Evolutionary conservation across 2,888 invertebrate genomes (phyloP).

Genomic region (Bombylius discolor): DNA sequence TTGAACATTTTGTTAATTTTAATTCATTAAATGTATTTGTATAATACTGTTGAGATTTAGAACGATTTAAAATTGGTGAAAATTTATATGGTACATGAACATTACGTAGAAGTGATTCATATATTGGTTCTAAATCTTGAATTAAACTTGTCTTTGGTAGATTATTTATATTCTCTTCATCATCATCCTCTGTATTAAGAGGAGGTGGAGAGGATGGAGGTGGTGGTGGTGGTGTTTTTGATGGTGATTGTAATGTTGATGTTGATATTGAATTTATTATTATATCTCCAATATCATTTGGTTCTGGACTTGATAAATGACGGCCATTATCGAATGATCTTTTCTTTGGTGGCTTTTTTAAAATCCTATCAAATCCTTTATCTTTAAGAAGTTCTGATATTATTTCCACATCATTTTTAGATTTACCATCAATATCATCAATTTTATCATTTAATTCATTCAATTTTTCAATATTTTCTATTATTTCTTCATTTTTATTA

Average conservation of each 20-base stretch:
- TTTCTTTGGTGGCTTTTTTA: slow-evolving; percentile 56
- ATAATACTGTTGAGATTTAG: slow-evolving; percentile 28
- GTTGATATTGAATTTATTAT: slow-evolving; percentile 1
- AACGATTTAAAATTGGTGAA: slow-evolving; percentile 31
- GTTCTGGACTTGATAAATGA: slow-evolving; percentile 15
- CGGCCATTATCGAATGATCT: slow-evolving; percentile 23
- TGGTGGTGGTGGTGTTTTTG: slow-evolving; percentile 25
- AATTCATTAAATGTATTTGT: slow-evolving; percentile 18
- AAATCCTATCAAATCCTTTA: slow-evolving; percentile 64
- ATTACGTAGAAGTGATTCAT: slow-evolving; percentile 33
- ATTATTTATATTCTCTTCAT: not conserved
- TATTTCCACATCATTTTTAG: slow-evolving; percentile 44
- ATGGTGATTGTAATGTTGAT: slow-evolving; percentile 23
- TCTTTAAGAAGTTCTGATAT: slow-evolving; percentile 73
- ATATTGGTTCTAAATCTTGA: slow-evolving; percentile 28
- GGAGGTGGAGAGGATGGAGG: slow-evolving; percentile 33
- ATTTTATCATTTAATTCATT: slow-evolving; percentile 10
- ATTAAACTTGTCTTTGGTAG: not conserved
- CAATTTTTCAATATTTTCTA: slow-evolving; percentile 12
- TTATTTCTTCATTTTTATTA: slow-evolving; percentile 14
- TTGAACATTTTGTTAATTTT: slow-evolving; percentile 18
- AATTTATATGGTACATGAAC: slow-evolving; percentile 38
- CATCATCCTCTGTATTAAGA: slow-evolving; percentile 20
- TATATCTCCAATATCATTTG: slow-evolving; percentile 7
- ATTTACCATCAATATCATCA: slow-evolving; percentile 44